Base-by-base conservation (phyloP, 2,888 invertebrate species). In the Hirtodrosophila histrioides region DNA sequence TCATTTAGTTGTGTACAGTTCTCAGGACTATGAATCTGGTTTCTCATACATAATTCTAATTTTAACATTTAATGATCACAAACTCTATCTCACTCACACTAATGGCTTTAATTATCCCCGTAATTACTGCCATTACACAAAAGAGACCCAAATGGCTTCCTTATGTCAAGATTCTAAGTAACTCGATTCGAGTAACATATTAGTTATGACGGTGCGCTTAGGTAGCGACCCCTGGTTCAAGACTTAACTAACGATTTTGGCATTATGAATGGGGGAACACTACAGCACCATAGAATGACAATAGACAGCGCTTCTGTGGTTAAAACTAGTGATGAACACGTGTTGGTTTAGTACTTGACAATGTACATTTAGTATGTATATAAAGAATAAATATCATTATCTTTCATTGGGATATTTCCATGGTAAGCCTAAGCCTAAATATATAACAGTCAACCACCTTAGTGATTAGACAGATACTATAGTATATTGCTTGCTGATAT, bases 211-310 rank as follows among this genome's bases (percentile, higher is more conserved):
- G 58, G 24, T 45, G 50, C 40, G 61, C 48, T 41, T 49, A 49
- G 75, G 68, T 82, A 67, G 75, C 69, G 60, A 70, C 41, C 41
- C 48, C 62, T 79, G 63, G 69, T 73, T 81, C 80, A 81, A 82
- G 83, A 82, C 75, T 83, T 64, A 69, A 65, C 80, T 69, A 71
- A 56, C 68, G 69, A 83, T 69, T 75, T 36, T 70, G 41, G 11
- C 43, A 53, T 37, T 53, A 49, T 41, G 3, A 54, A 55, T 49
- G 49, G 35, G 50, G 46, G 50, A 58, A 37, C 29, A 31, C 8
- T 11, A 39, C 48, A 53, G 29, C 44, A 49, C 23, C 31, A 49
- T 51, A 33, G 17, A 55, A 54, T 55, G 49, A 45, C 54, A 57
- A 54, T 37, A 36, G 33, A 29, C 51, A 57, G 35, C n/a, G 37